These are phyloP conservation scores for Neodiprion virginianus DNA, from an alignment of 1,140 invertebrate species.

Conservation along the genomic window DNA sequence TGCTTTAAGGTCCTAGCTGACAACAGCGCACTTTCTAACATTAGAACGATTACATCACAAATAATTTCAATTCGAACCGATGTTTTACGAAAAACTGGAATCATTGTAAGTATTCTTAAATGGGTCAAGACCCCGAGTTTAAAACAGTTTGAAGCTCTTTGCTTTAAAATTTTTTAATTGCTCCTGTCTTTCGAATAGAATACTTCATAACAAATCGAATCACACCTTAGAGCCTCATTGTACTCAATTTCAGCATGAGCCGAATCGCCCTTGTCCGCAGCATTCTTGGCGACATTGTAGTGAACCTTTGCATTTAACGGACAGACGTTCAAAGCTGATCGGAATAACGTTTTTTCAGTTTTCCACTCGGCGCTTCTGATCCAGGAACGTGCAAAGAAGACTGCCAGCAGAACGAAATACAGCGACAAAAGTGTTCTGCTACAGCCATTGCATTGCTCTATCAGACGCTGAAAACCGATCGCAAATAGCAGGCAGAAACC, in stretches of 20 bases:
- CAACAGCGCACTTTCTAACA: too few species aligned
- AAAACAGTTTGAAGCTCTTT: constrained; percentile 7
- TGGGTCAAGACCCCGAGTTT: too few species aligned
- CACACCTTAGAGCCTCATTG: constrained; percentile 75
- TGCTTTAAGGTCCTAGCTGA: too few species aligned
- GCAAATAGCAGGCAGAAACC: constrained; percentile 82
- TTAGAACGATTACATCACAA: too few species aligned
- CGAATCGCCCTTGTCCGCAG: constrained; percentile 76
- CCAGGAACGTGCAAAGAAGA: constrained; percentile 70
- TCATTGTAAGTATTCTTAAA: too few species aligned
- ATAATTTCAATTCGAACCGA: too few species aligned
- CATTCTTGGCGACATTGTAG: constrained; percentile 92
- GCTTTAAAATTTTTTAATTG: constrained; percentile 12
- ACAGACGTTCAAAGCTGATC: constrained; percentile 77
- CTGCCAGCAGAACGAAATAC: constrained; percentile 57
- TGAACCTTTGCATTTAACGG: constrained; percentile 94
- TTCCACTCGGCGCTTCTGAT: constrained; percentile 82
- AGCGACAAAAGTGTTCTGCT: constrained; percentile 45
- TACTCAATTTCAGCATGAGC: constrained; percentile 80
- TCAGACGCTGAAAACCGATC: constrained; percentile 67
- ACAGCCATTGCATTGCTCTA: constrained; percentile 25
- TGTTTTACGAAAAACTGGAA: too few species aligned
- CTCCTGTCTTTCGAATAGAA: constrained; percentile 36
- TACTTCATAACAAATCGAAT: constrained; percentile 1
- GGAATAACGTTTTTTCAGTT: constrained; percentile 76